phyloP scores from a whole-genome alignment of 2,888 invertebrate species.

The Cataglyphis livida region DNA sequence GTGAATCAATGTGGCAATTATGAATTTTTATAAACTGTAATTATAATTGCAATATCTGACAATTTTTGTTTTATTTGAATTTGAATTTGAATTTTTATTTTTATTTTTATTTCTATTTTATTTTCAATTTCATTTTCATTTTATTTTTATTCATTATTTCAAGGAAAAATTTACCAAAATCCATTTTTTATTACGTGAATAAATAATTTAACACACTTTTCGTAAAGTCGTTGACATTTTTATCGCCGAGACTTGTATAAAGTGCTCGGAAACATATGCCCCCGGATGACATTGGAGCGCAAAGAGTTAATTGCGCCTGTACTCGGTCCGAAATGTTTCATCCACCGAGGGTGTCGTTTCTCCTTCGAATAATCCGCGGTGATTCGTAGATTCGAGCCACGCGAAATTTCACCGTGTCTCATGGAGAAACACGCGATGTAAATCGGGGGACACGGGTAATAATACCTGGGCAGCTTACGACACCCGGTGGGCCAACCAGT shows the following conservation, averaged over 20 bases:
- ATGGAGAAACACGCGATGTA: constrained; percentile 46
- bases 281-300: constrained; percentile 19
- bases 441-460: constrained; percentile 55
- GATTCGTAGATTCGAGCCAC: constrained; percentile 51
- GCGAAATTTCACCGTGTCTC: constrained; percentile 57
- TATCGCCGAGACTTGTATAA: neutral
- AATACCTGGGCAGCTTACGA: constrained; percentile 69
- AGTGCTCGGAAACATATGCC: constrained; percentile 9
- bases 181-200: neutral
- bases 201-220: neutral
- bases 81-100: no score
- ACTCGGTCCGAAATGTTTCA: constrained; percentile 27
- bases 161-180: no score
- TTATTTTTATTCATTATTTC: no score
- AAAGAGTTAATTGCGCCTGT: constrained; percentile 41
- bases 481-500: constrained; percentile 80
- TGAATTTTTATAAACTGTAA: neutral
- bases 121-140: no score
- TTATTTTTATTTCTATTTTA: no score
- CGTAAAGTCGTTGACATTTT: neutral
- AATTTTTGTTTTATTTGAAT: neutral
- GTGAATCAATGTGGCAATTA: neutral
- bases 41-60: neutral
- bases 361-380: constrained; percentile 31
- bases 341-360: constrained; percentile 48